phyloP scores from a whole-genome alignment of 1,140 invertebrate species.

The Phocides pigmalion region DNA sequence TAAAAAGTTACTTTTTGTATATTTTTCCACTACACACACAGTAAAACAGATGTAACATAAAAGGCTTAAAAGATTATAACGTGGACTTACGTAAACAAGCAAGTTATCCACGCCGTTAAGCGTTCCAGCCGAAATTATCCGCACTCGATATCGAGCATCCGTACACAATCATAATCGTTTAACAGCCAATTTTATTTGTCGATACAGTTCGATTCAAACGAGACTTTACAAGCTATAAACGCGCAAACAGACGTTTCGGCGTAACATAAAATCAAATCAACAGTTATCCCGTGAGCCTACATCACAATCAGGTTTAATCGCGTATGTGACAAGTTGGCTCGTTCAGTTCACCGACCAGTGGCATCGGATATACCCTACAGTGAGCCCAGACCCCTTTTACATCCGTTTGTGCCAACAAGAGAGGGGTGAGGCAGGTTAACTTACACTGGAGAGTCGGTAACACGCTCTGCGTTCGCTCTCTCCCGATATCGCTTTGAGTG shows the following conservation, averaged over 20 bases:
- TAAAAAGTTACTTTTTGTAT: too few relatives aligned
- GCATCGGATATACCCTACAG: constrained; percentile 39
- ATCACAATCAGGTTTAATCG: constrained; percentile 83
- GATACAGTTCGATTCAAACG: constrained; percentile 70
- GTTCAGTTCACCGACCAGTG: constrained; percentile 63
- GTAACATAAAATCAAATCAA: constrained; percentile 82
- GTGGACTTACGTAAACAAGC: not conserved
- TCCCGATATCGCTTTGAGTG: constrained; percentile 86
- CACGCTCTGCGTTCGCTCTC: constrained; percentile 62
- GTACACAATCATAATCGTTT: constrained; percentile 76
- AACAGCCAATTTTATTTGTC: constrained; percentile 75
- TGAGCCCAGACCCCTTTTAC: constrained; percentile 27
- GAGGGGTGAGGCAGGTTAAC: constrained; percentile 46
- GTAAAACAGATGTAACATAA: not conserved
- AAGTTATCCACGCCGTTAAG: constrained; percentile 12
- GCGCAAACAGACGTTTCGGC: constrained; percentile 80
- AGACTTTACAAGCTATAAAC: constrained; percentile 82
- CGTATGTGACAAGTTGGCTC: constrained; percentile 80
- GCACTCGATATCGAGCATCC: constrained; percentile 46
- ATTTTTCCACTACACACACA: not conserved
- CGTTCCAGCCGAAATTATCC: constrained; percentile 40
- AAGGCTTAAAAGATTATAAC: not conserved
- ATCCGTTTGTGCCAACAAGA: constrained; percentile 8
- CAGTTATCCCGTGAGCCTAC: constrained; percentile 80
- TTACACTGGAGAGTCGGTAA: constrained; percentile 55